Conservation (phyloP, 2,113 vertebrate species). For the Pangasianodon hypophthalmus region DNA sequence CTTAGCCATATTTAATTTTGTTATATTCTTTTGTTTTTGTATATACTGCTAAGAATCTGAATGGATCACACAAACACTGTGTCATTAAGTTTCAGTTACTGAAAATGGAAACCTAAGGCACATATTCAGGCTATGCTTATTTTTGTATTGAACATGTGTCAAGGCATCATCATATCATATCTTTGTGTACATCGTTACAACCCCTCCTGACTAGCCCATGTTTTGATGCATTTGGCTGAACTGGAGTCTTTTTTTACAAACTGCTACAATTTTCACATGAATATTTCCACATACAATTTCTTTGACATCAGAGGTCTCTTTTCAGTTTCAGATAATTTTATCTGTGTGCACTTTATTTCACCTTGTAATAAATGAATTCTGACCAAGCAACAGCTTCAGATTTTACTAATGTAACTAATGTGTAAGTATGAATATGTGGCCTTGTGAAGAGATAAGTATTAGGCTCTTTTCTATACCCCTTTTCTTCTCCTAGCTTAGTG, state of each 20-base stretch:
- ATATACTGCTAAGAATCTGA: not conserved
- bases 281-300: not conserved
- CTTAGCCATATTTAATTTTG: not conserved
- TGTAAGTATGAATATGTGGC: not conserved
- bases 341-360: not conserved
- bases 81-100: not conserved
- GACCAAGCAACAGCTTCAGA: not conserved
- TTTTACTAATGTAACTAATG: not conserved
- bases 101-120: not conserved
- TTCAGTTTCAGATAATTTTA: not conserved
- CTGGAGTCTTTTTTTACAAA: not conserved
- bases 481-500: not conserved
- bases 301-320: not conserved
- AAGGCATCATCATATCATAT: not conserved
- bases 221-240: not conserved
- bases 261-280: not conserved
- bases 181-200: not conserved
- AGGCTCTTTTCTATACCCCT: not conserved
- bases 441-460: slow-evolving; percentile 34
- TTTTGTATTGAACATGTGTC: not conserved
- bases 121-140: not conserved
- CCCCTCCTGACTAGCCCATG: not conserved
- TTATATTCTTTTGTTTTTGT: not conserved
- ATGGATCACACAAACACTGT: not conserved
- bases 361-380: not conserved